Conservation (phyloP, 2,113 vertebrate genomes). For the Entelurus aequoreus region DNA sequence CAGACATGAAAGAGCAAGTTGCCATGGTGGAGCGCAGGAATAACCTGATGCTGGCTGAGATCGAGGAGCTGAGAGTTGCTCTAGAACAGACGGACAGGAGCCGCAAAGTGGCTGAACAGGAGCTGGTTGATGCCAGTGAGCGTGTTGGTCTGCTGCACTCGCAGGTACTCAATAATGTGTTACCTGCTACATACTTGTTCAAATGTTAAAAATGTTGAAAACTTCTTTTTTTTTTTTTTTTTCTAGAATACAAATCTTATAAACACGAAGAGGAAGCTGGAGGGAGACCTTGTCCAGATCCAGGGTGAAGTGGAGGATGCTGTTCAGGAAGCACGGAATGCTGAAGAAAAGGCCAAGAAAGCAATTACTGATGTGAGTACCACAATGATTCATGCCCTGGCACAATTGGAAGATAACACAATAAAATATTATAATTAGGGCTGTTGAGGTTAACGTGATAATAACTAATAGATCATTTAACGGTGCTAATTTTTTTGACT, state of each 20-base stretch:
- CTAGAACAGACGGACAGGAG: slow-evolving; percentile 81
- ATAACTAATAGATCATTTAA: too few relatives aligned
- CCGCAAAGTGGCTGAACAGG: slow-evolving; percentile 84
- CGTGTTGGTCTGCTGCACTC: slow-evolving; percentile 84
- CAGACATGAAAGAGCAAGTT: slow-evolving; percentile 81
- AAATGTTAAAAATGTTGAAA: background rate
- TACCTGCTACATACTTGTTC: background rate
- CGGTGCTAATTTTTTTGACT: too few relatives aligned
- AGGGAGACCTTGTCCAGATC: slow-evolving; percentile 80
- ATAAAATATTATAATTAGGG: too few relatives aligned
- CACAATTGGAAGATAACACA: too few relatives aligned
- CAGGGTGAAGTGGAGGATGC: slow-evolving; percentile 84
- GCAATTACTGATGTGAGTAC: slow-evolving; percentile 71
- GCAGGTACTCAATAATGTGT: slow-evolving; percentile 70
- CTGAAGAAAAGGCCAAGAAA: slow-evolving; percentile 81
- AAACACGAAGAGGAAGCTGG: slow-evolving; percentile 90
- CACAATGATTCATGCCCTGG: too few relatives aligned
- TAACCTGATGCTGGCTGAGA: slow-evolving; percentile 79
- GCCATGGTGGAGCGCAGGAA: slow-evolving; percentile 83
- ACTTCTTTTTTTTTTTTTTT: background rate
- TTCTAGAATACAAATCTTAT: slow-evolving; percentile 87
- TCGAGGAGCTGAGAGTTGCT: slow-evolving; percentile 79
- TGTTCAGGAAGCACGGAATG: slow-evolving; percentile 78
- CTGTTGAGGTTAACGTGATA: too few relatives aligned
- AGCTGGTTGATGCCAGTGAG: slow-evolving; percentile 83